Base-by-base conservation (phyloP, 2,888 invertebrate genomes). In the Boloria euphrosyne region DNA sequence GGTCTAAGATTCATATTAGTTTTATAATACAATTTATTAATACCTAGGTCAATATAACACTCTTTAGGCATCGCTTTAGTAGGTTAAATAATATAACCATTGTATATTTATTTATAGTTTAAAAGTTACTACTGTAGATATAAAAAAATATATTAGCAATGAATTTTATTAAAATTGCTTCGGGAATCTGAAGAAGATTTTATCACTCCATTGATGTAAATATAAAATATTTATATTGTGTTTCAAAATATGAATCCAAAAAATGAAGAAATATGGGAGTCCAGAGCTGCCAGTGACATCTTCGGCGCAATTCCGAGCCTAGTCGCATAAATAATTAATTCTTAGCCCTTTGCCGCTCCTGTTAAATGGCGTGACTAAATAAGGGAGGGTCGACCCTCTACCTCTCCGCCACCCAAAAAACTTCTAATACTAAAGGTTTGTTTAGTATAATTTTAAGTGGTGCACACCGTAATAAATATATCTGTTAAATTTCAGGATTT, bases 311-410 rank as follows among this genome's bases (percentile, higher is more conserved):
- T 74, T 75, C 77, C 73, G 74, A 74, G 76, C 77, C 74, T 76
- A 74, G 76, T 73, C 67, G 71, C 75, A 76, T 84, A 74, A 84
- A 89, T 87, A 83, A 88, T 89, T 88, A 85, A 90, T 84, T 71
- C 73, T 76, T 75, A 87, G 85, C 89, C 90, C 89, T 90, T 89
- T 87, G 85, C 81, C 83, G 80, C 80, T 81, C 78, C 81, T 83
- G 87, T 82, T 86, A 89, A 90, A 90, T 89, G 88, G 87, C 85
- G 85, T 88, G 89, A 85, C 88, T 88, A 89, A 90, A 89, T 86
- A 87, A 87, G 88, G 87, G 83, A 80, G 84, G 79, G 76, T 71
- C 75, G 74, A 70, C 74, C 74, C 79, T 66, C 76, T 77, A 69
- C 72, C 72, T 73, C 76, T 73, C 72, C 74, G 65, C 73, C 69